Base-by-base conservation (phyloP, 92 coral and sea anemone genomes). In the Blastomussa wellsi region DNA sequence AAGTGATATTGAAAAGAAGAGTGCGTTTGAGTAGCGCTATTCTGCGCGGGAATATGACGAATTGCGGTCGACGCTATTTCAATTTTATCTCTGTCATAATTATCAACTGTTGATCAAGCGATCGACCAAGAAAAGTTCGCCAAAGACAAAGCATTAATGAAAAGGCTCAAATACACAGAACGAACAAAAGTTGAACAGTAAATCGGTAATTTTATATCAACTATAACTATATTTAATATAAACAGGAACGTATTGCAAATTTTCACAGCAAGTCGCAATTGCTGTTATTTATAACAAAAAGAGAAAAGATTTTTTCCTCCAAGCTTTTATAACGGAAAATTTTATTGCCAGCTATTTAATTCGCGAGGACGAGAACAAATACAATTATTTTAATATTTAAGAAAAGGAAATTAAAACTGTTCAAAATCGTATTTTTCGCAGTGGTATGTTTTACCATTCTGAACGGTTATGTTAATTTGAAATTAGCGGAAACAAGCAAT, bases 401-500 rank as follows among this genome's bases (percentile, higher is more conserved):
- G 42, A 68, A 53, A 44, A 42, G 53, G 13, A 29, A 10, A 5
- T 9, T 71, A 5, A 16, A 13, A 71, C 28, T 22, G 75, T 70
- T 22, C 7, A 38, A 70, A 38, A 71, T 72, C 69, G 78, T 51
- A 71, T 71, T 82, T 82, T 70, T 82, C 28, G n/a, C 49, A 70
- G 72, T 51, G 13, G 24, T 82, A 82, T 82, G 71, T 80, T 72
- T 82, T 36, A 71, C 32, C 14, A 72, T 67, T 71, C 51, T 77
- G 57, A 79, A 62, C 28, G 26, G 53, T 71, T 82, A 82, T 82
- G 86, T 53, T 49, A 71, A 82, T 82, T 57, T 49, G 28, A 51
- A 71, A 53, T 47, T 38, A 72, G 74, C 36, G 29, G 70, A 20
- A 71, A n/a, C 9, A 32, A 8, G 32, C n/a, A 32, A 28, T 52